Evolutionary conservation across 2,888 invertebrate genomes (phyloP).

Genomic region (Drosophila anomelani): DNA sequence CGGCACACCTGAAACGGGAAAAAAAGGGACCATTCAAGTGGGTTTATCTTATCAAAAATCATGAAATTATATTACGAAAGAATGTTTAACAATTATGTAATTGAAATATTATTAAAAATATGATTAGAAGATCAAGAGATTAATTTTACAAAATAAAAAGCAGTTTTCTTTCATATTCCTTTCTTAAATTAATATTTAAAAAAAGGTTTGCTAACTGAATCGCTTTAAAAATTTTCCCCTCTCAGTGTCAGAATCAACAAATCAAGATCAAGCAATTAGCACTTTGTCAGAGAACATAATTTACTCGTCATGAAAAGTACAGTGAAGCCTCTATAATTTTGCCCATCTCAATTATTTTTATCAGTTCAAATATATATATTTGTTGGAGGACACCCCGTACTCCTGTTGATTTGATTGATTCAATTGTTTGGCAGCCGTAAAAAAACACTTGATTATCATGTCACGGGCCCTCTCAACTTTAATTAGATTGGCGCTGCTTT

Average conservation of each 20-base stretch:
- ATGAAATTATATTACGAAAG: background rate
- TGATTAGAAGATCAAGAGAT: background rate
- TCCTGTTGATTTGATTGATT: constrained; percentile 37
- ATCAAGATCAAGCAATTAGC: constrained; percentile 40
- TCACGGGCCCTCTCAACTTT: constrained; percentile 46
- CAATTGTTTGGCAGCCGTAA: constrained; percentile 10
- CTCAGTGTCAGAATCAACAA: constrained; percentile 24
- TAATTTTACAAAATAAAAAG: background rate
- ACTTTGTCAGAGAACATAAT: constrained; percentile 11
- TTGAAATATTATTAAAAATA: background rate
- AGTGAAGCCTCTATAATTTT: background rate
- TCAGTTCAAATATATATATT: background rate
- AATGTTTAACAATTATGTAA: background rate
- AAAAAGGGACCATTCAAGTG: background rate
- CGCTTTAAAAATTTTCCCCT: background rate
- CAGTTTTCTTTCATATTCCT: background rate
- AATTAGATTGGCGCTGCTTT: constrained; percentile 50
- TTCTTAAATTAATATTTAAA: background rate
- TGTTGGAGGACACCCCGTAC: background rate
- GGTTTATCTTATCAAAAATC: background rate
- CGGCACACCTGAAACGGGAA: constrained; percentile 73
- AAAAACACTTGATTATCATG: constrained; percentile 57
- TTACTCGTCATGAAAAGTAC: constrained; percentile 7
- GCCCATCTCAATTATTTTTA: background rate
- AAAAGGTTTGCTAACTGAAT: background rate